Percentiles rank a stretch among this genome's conserved stretches.
Evolutionary conservation across 2,797 vertebrate genomes (phyloP).

Genomic region (Enteromius afrohamiltoni): DNA sequence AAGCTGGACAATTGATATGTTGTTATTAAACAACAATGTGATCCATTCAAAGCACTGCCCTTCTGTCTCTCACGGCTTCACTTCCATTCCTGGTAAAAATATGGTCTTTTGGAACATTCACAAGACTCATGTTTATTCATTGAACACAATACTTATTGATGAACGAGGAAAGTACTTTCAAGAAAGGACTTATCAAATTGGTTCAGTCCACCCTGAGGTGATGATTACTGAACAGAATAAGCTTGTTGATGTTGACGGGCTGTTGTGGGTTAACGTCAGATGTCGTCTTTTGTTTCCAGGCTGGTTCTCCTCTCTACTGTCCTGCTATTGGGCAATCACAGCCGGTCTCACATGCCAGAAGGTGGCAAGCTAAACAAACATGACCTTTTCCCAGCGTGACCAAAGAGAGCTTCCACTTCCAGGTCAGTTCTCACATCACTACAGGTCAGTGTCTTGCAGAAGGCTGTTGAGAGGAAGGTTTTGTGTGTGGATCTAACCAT

Average conservation of each 20-base stretch:
- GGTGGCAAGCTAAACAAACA: conserved; percentile 46
- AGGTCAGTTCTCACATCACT: conserved; percentile 46
- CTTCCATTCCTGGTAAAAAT: neutral
- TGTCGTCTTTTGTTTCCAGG: conserved; percentile 21
- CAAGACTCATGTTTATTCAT: neutral
- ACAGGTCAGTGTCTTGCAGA: conserved; percentile 33
- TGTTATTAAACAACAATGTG: neutral
- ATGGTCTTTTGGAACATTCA: neutral
- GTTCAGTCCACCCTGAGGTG: neutral
- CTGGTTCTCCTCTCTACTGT: neutral
- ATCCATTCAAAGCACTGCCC: neutral
- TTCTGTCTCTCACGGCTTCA: neutral
- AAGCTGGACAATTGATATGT: neutral
- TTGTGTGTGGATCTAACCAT: conserved; percentile 1
- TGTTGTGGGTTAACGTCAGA: conserved; percentile 29
- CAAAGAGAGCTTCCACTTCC: conserved; percentile 39
- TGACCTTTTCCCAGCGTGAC: conserved; percentile 32
- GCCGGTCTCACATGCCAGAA: conserved; percentile 33
- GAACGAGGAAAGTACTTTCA: neutral
- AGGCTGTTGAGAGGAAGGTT: neutral
- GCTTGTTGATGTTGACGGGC: conserved; percentile 10
- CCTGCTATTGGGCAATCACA: conserved; percentile 12
- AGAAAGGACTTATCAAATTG: neutral
- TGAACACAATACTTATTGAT: neutral
- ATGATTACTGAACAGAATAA: neutral